phyloP scores from a whole-genome alignment of 2,888 invertebrate species.

The Drosophila dives region DNA sequence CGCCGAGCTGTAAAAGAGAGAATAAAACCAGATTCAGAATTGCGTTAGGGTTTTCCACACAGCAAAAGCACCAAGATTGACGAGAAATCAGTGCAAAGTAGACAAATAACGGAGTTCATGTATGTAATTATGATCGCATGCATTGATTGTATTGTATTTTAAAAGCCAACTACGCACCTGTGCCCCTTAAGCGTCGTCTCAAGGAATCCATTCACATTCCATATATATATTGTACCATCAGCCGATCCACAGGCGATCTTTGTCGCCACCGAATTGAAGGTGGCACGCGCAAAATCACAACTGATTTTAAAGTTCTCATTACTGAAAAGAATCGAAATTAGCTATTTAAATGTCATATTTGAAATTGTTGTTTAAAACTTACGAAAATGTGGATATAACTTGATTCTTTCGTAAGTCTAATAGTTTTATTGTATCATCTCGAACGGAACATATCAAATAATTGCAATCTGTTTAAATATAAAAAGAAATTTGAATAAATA shows the following conservation, averaged over 20 bases:
- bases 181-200: constrained; percentile 93
- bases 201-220: constrained; percentile 92
- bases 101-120: constrained; percentile 19
- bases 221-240: constrained; percentile 96
- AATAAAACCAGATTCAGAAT: constrained; percentile 75
- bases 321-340: constrained; percentile 85
- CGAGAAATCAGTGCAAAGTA: constrained; percentile 34
- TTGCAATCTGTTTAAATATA: constrained; percentile 90
- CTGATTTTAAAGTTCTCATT: constrained; percentile 98
- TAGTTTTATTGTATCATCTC: constrained; percentile 97
- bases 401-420: constrained; percentile 98
- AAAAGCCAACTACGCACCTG: constrained; percentile 85
- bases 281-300: constrained; percentile 96
- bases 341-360: not conserved
- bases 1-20: constrained; percentile 89
- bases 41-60: constrained; percentile 47
- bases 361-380: constrained; percentile 81
- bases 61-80: constrained; percentile 20
- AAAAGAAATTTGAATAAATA: not conserved
- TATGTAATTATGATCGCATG: constrained; percentile 20
- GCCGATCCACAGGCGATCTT: constrained; percentile 96
- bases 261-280: constrained; percentile 95
- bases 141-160: constrained; percentile 8
- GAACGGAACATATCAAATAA: constrained; percentile 95
- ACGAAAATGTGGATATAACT: constrained; percentile 95